Base-by-base conservation (phyloP, 2,797 vertebrate species). In the Enteromius trimaculatus region DNA sequence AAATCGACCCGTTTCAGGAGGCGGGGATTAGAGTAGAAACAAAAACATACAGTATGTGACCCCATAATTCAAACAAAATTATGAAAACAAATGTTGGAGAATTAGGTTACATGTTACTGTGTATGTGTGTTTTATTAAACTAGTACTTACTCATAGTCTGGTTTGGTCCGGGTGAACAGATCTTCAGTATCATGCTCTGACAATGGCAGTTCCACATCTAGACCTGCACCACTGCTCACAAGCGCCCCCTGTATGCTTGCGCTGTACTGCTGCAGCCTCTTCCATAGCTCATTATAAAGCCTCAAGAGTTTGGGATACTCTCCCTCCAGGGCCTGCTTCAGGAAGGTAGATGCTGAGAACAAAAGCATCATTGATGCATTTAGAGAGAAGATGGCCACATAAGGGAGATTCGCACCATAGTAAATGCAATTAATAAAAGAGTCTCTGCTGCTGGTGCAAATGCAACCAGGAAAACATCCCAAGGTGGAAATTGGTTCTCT, bases 221-320 rank as follows among this genome's bases (percentile, higher is more conserved):
- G 51, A 42, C 90, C 93, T 37, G 72, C 80, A 74, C 93, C 93
- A 77, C 93, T 88, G 82, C 90, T 88, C 29, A 87, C 91, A 81
- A 96, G 92, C 55, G 90, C 93, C 78, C 95, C 96, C 90, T 97
- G 97, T 89, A 97, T 95, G 90, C 94, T 97, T 88, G 94, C 87
- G 79, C 94, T 97, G 84, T 97, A 97, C 75, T 98, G 97, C 89
- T 98, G 97, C 89, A 99, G 94, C 19, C 97, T 97, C 58, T 97
- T 98, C 98, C 98, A 99, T 87, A 99, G 92, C 77, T 99, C 98
- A 77, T 98, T 99, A 92, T 97, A 98, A 44, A 99, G 94, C n/a
- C 96, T 94, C 87, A 99, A 81, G 80, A 99, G 92, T 90, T 99
- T 99, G 0, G 98, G 98, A 65, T 96, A 99, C 90, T 99, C 98